Evolutionary conservation across 2,113 vertebrate species (phyloP).

Genomic region (Columbina picui): DNA sequence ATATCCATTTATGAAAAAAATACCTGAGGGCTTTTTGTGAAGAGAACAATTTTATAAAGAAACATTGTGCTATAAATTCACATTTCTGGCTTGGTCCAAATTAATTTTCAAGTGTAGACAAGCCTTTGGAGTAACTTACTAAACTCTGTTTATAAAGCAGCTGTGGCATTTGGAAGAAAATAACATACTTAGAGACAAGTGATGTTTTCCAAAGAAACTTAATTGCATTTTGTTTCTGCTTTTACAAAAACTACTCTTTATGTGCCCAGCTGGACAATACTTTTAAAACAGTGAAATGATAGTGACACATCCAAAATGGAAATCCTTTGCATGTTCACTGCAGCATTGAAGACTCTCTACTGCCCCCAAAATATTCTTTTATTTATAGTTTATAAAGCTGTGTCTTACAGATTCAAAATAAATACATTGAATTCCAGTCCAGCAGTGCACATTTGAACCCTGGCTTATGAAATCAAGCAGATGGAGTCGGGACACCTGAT

Average conservation of each 20-base stretch:
- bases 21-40: neutral
- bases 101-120: conserved; percentile 50
- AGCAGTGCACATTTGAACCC: neutral
- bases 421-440: conserved; percentile 41
- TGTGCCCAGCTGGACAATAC: neutral
- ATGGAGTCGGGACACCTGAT: conserved; percentile 41
- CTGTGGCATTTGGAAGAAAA: conserved; percentile 10
- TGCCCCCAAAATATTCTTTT: conserved; percentile 17
- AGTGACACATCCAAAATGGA: conserved; percentile 19
- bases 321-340: conserved; percentile 15
- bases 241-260: neutral
- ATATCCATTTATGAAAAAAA: neutral
- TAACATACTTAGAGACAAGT: neutral
- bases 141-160: neutral
- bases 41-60: neutral
- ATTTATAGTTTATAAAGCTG: neutral
- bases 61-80: neutral
- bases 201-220: neutral
- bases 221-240: neutral
- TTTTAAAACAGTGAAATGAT: neutral
- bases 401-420: conserved; percentile 14
- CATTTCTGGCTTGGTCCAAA: conserved; percentile 37
- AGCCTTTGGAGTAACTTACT: conserved; percentile 1
- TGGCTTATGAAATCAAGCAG: neutral
- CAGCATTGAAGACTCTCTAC: neutral